Percentiles rank a stretch among this genome's conserved stretches.
These are phyloP conservation scores for Mercenaria mercenaria DNA, from an alignment of 1,140 invertebrate species.

Conservation along the genomic window DNA sequence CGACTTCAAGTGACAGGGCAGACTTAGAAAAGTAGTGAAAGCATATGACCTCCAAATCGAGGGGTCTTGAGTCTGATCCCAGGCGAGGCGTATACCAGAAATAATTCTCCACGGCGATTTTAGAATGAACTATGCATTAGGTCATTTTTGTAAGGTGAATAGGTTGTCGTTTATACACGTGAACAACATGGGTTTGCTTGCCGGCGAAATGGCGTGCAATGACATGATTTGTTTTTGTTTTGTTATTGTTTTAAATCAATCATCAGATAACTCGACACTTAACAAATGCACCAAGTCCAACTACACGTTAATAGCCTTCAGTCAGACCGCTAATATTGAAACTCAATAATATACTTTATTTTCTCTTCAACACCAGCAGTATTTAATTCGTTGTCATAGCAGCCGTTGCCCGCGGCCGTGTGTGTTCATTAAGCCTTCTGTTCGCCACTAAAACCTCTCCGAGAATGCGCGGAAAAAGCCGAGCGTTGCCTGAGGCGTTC, in stretches of 20 bases:
- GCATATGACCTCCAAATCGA: too few relatives aligned
- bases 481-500: constrained; percentile 36
- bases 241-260: not conserved
- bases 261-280: constrained; percentile 5
- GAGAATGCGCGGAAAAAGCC: constrained; percentile 48
- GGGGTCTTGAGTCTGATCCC: too few relatives aligned
- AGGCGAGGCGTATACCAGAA: too few relatives aligned
- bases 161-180: too few relatives aligned
- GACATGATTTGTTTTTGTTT: too few relatives aligned
- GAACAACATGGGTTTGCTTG: too few relatives aligned
- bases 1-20: too few relatives aligned
- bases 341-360: constrained; percentile 68
- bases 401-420: constrained; percentile 40
- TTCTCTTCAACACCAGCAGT: constrained; percentile 62
- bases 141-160: too few relatives aligned
- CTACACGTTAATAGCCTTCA: constrained; percentile 23
- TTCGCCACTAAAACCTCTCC: constrained; percentile 54
- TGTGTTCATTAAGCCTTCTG: constrained; percentile 61
- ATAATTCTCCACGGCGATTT: too few relatives aligned
- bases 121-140: too few relatives aligned
- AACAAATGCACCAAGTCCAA: constrained; percentile 38
- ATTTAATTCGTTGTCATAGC: constrained; percentile 66
- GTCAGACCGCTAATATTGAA: constrained; percentile 59
- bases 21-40: too few relatives aligned
- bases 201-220: too few relatives aligned